Conservation (phyloP, 2,888 invertebrate species). For the Drosophila quasianomalipes region DNA sequence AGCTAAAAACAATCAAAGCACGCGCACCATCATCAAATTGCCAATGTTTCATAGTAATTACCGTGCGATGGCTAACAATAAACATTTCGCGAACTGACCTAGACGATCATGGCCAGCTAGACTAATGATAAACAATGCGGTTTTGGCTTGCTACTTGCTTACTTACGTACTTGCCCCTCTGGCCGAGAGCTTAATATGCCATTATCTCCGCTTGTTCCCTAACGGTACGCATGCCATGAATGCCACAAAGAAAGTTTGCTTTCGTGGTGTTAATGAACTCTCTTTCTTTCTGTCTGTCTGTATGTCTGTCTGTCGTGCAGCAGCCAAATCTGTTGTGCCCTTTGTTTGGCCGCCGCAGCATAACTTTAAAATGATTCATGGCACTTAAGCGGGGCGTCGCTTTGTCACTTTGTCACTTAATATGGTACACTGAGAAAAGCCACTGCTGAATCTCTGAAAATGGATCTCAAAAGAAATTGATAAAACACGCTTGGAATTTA, state of each 20-base stretch:
- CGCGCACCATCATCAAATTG: constrained; percentile 47
- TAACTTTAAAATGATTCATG: constrained; percentile 70
- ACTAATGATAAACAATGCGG: constrained; percentile 16
- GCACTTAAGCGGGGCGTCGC: constrained; percentile 55
- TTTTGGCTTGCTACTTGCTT: not conserved
- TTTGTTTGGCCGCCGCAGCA: constrained; percentile 36
- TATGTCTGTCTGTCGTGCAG: constrained; percentile 30
- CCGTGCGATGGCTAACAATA: constrained; percentile 32
- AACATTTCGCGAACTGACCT: constrained; percentile 61
- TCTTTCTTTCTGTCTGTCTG: not conserved
- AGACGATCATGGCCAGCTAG: constrained; percentile 41
- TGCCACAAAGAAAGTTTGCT: constrained; percentile 60
- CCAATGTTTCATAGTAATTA: constrained; percentile 56
- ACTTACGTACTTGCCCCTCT: constrained; percentile 1
- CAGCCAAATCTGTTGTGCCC: constrained; percentile 48
- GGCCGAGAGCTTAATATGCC: constrained; percentile 8
- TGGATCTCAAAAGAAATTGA: not conserved
- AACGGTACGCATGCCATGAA: constrained; percentile 50
- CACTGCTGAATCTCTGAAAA: not conserved
- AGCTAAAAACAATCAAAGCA: constrained; percentile 50
- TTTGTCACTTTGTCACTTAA: constrained; percentile 68
- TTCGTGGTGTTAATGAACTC: constrained; percentile 62
- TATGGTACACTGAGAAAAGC: constrained; percentile 31
- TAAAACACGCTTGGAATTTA: not conserved
- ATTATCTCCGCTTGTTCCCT: constrained; percentile 25